phyloP scores from a whole-genome alignment of 2,113 vertebrate species.

The Conger conger region DNA sequence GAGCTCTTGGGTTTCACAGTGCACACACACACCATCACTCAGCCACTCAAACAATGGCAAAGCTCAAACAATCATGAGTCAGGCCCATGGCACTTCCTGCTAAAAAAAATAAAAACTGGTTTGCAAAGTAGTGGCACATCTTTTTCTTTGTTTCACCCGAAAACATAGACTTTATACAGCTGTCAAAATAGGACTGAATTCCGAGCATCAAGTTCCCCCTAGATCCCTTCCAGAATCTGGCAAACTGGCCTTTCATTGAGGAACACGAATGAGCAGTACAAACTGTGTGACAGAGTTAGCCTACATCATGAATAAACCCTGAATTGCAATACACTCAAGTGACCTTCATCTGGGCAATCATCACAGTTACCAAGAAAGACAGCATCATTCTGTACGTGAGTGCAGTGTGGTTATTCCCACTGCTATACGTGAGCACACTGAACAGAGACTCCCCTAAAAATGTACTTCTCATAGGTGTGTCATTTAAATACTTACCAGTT shows the following conservation, averaged over 20 bases:
- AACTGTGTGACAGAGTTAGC: background rate
- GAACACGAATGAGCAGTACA: background rate
- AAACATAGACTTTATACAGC: too few relatives aligned
- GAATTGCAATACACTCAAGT: background rate
- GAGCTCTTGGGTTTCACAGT: too few relatives aligned
- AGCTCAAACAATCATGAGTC: too few relatives aligned
- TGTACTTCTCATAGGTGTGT: background rate
- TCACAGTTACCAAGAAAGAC: background rate
- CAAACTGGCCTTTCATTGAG: background rate
- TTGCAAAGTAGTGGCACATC: too few relatives aligned
- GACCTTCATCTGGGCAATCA: background rate
- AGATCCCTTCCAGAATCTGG: background rate
- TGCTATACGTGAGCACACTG: background rate
- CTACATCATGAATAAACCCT: background rate
- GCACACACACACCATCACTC: too few relatives aligned
- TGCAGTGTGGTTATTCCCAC: background rate
- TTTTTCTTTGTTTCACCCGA: too few relatives aligned
- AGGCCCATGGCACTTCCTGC: too few relatives aligned
- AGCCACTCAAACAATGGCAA: too few relatives aligned
- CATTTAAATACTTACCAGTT: slow-evolving; percentile 16
- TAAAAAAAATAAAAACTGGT: too few relatives aligned
- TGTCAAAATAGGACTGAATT: background rate
- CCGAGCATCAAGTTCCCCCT: background rate
- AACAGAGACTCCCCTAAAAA: background rate
- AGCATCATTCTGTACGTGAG: background rate